These are phyloP conservation scores for Nephrotoma appendiculata DNA, from an alignment of 2,888 invertebrate genomes.

Conservation along the genomic window DNA sequence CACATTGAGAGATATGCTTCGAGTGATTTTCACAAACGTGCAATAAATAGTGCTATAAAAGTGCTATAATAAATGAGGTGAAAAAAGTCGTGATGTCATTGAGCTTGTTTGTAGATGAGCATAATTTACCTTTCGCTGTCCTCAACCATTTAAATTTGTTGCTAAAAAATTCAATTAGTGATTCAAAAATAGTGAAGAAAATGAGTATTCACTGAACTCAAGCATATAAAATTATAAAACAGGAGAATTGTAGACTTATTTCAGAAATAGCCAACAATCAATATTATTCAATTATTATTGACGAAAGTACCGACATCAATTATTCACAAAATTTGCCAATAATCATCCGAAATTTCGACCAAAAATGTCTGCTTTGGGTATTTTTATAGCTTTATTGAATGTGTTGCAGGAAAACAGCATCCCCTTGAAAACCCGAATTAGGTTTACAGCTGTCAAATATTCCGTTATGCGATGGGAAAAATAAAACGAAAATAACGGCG, in stretches of 20 bases:
- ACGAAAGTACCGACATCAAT: neutral
- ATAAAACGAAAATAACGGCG: slow-evolving; percentile 6
- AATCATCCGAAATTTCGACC: slow-evolving; percentile 7
- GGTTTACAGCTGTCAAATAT: slow-evolving; percentile 11
- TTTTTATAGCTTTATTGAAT: neutral
- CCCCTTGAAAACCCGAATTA: slow-evolving; percentile 7
- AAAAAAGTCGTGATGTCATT: neutral
- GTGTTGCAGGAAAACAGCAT: neutral
- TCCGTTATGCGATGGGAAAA: slow-evolving; percentile 11
- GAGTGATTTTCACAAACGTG: too few species aligned
- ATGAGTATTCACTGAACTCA: slow-evolving; percentile 1
- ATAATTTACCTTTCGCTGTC: slow-evolving; percentile 4
- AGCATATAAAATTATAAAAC: slow-evolving; percentile 6
- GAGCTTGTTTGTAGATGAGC: slow-evolving; percentile 5
- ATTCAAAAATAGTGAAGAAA: slow-evolving; percentile 9
- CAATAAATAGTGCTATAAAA: too few species aligned
- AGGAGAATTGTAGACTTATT: slow-evolving; percentile 5
- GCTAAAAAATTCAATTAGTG: slow-evolving; percentile 3
- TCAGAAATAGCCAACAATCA: slow-evolving; percentile 3
- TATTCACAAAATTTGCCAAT: neutral
- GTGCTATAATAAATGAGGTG: too few species aligned
- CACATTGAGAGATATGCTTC: too few species aligned
- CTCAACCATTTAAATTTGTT: slow-evolving; percentile 4
- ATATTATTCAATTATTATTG: slow-evolving; percentile 9
- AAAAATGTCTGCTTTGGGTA: neutral